Base-by-base conservation (phyloP, 2,797 vertebrate species). In the Tolypeutes matacus region DNA sequence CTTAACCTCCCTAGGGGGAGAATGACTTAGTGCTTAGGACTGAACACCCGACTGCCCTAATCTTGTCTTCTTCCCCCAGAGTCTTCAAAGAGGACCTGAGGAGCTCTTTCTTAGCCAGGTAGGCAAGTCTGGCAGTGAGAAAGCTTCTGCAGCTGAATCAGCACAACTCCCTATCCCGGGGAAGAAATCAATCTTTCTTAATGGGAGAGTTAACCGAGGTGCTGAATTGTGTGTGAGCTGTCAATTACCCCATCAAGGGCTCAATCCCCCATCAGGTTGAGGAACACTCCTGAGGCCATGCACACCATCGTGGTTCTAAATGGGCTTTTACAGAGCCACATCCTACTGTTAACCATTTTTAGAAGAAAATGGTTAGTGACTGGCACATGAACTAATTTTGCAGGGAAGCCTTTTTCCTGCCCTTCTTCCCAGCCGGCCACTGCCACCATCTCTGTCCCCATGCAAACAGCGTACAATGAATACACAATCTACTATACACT, bases 111-210 rank as follows among this genome's bases (percentile, higher is more conserved):
- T 21, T 23, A 62, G 21, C 86, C 18, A 20, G 0, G 14, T 9
- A 36, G 69, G 51, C 0, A 1, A 13, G 0, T 81, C 76, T n/a
- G 0, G 73, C 73, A 72, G 46, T 4, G 42, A 8, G 14, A 31
- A 31, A 36, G 17, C 51, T 75, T 36, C 42, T 8, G 5, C 21
- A 34, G 67, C 85, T 70, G 46, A 93, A n/a, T 85, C 94, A 82
- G 86, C 90, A 81, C 65, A 77, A 67, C 72, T 60, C 15, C 42
- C 17, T 14, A 56, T 51, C 67, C 89, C 12, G 0, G 70, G 14
- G 20, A 93, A 78, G 65, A 92, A 82, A 80, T 23, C 91, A 83
- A 8, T 82, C 65, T 46, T 78, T 93, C 60, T 69, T 60, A 21
- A 65, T 0, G 23, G 36, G 23, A 95, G 27, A 13, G 11, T 18